Evolutionary conservation across 2,113 vertebrate genomes (phyloP).

Genomic region (Neomonachus schauinslandi): DNA sequence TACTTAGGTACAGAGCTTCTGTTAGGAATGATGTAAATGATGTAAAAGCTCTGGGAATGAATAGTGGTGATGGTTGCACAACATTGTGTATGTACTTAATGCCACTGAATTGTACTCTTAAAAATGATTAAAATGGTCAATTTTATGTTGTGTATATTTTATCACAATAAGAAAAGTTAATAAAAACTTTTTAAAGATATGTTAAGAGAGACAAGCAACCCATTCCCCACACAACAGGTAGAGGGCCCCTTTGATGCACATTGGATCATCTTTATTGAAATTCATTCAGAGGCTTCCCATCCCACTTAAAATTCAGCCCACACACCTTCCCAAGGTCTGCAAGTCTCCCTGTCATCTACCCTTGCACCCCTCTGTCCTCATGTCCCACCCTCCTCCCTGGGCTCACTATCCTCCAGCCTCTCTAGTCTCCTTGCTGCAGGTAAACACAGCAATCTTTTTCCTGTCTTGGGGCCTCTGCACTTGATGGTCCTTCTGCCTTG

Average conservation of each 20-base stretch:
- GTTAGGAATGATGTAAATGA: not conserved
- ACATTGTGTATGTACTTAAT: not conserved
- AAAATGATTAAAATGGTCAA: not conserved
- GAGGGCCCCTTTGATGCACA: not conserved
- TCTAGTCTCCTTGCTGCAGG: not conserved
- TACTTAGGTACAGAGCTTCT: not conserved
- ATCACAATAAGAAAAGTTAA: not conserved
- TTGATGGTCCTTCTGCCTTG: not conserved
- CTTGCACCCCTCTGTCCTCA: not conserved
- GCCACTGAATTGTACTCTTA: not conserved
- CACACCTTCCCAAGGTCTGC: not conserved
- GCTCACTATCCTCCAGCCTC: not conserved
- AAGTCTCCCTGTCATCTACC: not conserved
- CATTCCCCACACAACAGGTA: not conserved
- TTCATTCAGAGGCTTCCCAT: not conserved
- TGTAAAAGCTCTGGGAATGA: not conserved
- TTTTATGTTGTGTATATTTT: not conserved
- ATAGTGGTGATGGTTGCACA: not conserved
- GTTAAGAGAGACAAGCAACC: not conserved
- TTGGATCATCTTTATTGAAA: not conserved
- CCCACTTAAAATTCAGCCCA: not conserved
- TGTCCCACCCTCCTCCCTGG: not conserved
- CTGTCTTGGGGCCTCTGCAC: not conserved
- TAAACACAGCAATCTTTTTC: not conserved
- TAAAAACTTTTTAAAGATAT: not conserved